Conservation (phyloP, 2,797 vertebrate genomes). For the Hafferia zeledoni region DNA sequence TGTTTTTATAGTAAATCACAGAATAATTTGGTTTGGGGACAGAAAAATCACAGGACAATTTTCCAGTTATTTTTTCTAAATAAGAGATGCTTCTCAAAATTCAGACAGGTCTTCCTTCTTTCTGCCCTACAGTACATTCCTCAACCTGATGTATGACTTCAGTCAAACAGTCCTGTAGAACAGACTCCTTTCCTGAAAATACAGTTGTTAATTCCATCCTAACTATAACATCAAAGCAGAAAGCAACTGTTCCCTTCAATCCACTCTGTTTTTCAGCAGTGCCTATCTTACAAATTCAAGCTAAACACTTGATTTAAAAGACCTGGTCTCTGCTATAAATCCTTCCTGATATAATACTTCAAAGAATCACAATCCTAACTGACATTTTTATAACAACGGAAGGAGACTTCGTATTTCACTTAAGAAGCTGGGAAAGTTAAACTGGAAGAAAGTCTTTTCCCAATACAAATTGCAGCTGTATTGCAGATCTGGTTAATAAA, state of each 20-base stretch:
- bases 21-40: background rate
- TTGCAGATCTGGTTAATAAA: background rate
- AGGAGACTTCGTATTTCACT: background rate
- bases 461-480: background rate
- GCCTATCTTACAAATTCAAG: slow-evolving; percentile 15
- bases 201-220: slow-evolving; percentile 32
- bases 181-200: background rate
- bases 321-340: slow-evolving; percentile 7
- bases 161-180: background rate
- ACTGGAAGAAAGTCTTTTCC: background rate
- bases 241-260: slow-evolving; percentile 13
- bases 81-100: background rate
- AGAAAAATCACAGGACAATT: background rate
- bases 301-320: background rate
- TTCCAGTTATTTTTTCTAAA: background rate
- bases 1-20: background rate
- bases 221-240: slow-evolving; percentile 34
- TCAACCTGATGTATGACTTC: background rate
- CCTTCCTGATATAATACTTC: slow-evolving; percentile 20
- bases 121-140: background rate
- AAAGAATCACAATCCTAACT: slow-evolving; percentile 55
- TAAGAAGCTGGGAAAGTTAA: background rate
- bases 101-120: background rate
- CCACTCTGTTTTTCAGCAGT: background rate
- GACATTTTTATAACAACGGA: slow-evolving; percentile 39